phyloP scores from a whole-genome alignment of 92 coral and sea anemone genomes.

The Anthopleura xanthogrammica region DNA sequence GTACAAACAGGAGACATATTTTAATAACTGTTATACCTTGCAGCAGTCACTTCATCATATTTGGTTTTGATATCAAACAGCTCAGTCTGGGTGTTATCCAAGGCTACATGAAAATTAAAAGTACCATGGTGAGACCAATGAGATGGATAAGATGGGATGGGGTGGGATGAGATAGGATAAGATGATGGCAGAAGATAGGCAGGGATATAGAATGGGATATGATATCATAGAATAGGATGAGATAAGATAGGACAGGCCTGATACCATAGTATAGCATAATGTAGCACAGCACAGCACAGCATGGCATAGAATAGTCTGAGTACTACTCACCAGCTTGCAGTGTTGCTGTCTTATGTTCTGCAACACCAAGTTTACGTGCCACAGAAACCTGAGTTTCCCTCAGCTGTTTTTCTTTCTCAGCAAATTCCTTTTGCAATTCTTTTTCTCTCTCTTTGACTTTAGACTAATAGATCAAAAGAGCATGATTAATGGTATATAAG shows the following conservation, averaged over 20 bases:
- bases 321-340: constrained; percentile 78
- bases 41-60: constrained; percentile 91
- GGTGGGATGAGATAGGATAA: too few relatives aligned
- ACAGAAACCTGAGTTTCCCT: constrained; percentile 94
- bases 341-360: constrained; percentile 84
- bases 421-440: constrained; percentile 82
- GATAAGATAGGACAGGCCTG: too few relatives aligned
- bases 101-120: constrained; percentile 46
- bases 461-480: constrained; percentile 30
- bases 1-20: neutral
- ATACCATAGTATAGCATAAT: too few relatives aligned
- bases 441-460: constrained; percentile 89
- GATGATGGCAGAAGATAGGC: too few relatives aligned
- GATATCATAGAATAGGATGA: too few relatives aligned
- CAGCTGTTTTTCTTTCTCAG: constrained; percentile 80
- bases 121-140: neutral
- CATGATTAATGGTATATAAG: too few relatives aligned
- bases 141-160: too few relatives aligned
- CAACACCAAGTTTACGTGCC: constrained; percentile 94
- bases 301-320: too few relatives aligned
- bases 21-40: constrained; percentile 45
- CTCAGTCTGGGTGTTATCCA: constrained; percentile 87
- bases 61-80: constrained; percentile 93
- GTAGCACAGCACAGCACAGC: too few relatives aligned
- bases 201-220: too few relatives aligned